Conservation (phyloP, 2,113 vertebrate genomes). For the Dasyornis broadbenti region DNA sequence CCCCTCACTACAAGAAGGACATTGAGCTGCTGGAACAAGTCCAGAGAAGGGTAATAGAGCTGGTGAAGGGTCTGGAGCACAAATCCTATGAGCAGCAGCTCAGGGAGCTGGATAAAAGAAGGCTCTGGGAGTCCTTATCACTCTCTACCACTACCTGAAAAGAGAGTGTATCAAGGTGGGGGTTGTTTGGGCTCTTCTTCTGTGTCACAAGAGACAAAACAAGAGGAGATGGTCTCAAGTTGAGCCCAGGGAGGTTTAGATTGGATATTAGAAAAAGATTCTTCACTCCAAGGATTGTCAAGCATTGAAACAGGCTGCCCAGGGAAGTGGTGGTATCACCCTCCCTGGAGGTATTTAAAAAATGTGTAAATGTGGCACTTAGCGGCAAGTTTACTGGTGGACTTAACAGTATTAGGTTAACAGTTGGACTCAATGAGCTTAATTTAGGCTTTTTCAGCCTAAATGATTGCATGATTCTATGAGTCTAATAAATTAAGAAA, state of each 20-base stretch:
- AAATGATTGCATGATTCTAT: neutral
- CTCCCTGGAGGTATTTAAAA: neutral
- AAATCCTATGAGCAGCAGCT: neutral
- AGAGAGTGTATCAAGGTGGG: neutral
- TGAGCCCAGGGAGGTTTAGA: neutral
- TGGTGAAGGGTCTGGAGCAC: neutral
- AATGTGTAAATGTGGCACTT: neutral
- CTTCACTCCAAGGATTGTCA: neutral
- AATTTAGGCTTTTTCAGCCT: neutral
- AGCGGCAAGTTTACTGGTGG: neutral
- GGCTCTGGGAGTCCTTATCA: neutral
- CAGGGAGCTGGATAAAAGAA: neutral
- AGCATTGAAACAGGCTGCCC: neutral
- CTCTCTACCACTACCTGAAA: neutral
- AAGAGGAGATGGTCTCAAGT: neutral
- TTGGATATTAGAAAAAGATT: neutral
- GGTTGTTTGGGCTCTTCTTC: neutral
- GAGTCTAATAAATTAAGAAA: neutral
- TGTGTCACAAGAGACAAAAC: neutral
- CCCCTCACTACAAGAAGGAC: neutral
- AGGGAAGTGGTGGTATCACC: neutral
- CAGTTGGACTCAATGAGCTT: neutral
- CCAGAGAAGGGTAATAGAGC: neutral
- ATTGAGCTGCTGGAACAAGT: fast-evolving
- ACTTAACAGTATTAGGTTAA: neutral